Base-by-base conservation (phyloP, 2,888 invertebrate genomes). In the Sarcophaga caerulescens region DNA sequence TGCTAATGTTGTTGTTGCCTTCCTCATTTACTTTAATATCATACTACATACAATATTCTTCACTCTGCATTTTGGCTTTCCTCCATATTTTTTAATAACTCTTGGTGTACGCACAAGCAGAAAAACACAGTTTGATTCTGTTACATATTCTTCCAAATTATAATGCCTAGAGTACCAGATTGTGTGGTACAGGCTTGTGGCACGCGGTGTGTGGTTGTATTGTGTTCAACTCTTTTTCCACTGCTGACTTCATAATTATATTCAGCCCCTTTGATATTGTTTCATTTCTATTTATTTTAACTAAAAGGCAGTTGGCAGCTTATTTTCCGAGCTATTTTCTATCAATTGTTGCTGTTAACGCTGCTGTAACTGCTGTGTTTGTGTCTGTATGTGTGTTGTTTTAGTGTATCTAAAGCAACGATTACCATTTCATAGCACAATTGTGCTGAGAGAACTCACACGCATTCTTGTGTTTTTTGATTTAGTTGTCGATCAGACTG, bases 161-260 rank as follows among this genome's bases (percentile, higher is more conserved):
- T 21, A 76, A 69, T 76, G 82, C 73, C 74, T 63, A 60, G 52
- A 77, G 80, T 77, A 45, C 60, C 71, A 63, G 71, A 62, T 71
- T 74, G 35, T 77, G 74, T 35, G 65, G 74, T 78, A 59, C 45
- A 66, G 66, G 70, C 25, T 52, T 52, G 17, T 68, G 85, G 70
- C 78, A 78, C 81, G 81, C 74, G 85, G 85, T 83, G 85, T 85
- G 84, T 84, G 81, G 84, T 77, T 87, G 80, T 75, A 80, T 84
- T 82, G 59, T 70, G 82, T 80, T 82, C 69, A 84, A 79, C 81
- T 84, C 81, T 87, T 79, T 84, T 81, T 52, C 52, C 17, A 44
- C 69, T 78, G 68, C 63, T 77, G 65, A 23, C 66, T 66, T 86
- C 86, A 84, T 81, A 81, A 75, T 78, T 84, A 78, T 84, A 66